Conservation (phyloP, 2,113 vertebrate genomes). For the Crotalus viridis region DNA sequence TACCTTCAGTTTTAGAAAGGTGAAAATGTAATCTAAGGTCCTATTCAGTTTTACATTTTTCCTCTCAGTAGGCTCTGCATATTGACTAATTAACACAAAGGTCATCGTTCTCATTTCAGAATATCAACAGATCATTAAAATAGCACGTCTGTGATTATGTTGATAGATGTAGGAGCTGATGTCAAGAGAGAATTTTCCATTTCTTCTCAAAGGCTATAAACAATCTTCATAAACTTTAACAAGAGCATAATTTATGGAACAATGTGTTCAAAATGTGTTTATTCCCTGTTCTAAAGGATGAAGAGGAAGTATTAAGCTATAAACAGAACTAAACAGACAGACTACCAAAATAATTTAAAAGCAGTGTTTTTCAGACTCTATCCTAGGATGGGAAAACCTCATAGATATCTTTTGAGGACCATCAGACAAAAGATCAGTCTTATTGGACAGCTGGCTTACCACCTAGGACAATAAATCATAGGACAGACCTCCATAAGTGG, state of each 20-base stretch:
- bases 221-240: slow-evolving; percentile 38
- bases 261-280: slow-evolving; percentile 11
- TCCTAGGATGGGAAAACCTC: no score
- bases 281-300: slow-evolving; percentile 16
- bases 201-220: slow-evolving; percentile 13
- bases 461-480: neutral
- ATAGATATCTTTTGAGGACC: neutral
- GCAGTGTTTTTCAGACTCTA: neutral
- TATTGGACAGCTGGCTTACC: neutral
- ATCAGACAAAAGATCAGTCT: neutral
- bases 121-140: slow-evolving; percentile 64
- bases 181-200: slow-evolving; percentile 42
- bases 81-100: slow-evolving; percentile 68
- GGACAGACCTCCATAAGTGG: neutral
- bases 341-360: slow-evolving; percentile 14
- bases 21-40: slow-evolving; percentile 45
- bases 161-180: slow-evolving; percentile 39
- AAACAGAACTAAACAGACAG: slow-evolving; percentile 1
- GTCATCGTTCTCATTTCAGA: slow-evolving; percentile 66
- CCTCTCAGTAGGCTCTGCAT: slow-evolving; percentile 47
- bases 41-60: slow-evolving; percentile 47
- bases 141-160: slow-evolving; percentile 47
- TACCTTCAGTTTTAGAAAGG: slow-evolving; percentile 30
- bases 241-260: slow-evolving; percentile 7
- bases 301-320: slow-evolving; percentile 16